phyloP scores from a whole-genome alignment of 2,113 vertebrate species.

The Platanista minor region DNA sequence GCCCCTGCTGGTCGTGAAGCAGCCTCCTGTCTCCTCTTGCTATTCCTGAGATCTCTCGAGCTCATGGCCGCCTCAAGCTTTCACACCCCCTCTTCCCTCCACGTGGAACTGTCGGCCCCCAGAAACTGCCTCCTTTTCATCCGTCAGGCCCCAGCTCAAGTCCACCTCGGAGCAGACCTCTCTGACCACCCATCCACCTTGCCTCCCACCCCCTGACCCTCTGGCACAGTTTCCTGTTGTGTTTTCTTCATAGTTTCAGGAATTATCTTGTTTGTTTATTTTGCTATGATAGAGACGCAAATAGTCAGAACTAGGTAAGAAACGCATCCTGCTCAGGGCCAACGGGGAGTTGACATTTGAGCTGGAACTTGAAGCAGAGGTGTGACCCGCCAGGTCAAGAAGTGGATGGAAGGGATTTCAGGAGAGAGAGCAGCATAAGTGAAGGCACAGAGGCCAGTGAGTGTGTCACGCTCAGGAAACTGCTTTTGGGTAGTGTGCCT shows the following conservation, averaged over 20 bases:
- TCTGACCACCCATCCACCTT: not conserved
- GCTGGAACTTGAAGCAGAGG: not conserved
- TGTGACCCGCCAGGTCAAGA: not conserved
- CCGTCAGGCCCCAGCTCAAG: too few species aligned
- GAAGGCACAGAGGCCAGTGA: not conserved
- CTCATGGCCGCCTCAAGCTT: not conserved
- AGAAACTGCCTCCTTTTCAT: not conserved
- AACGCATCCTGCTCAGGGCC: accelerated
- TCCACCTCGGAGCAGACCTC: accelerated
- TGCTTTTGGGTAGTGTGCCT: not conserved
- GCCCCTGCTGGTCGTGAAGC: accelerated
- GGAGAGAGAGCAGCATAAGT: not conserved
- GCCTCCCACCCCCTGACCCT: accelerated
- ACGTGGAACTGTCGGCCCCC: accelerated
- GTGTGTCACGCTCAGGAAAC: not conserved
- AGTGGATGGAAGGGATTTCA: not conserved
- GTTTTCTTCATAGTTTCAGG: not conserved
- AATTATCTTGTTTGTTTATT: not conserved
- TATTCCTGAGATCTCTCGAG: not conserved
- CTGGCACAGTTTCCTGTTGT: too few species aligned
- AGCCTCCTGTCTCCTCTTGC: not conserved
- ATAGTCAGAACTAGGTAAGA: not conserved
- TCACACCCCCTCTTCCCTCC: not conserved
- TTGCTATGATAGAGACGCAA: not conserved
- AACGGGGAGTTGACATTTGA: not conserved